Evolutionary conservation across 2,113 vertebrate species (phyloP).

Genomic region (Erinaceus europaeus): DNA sequence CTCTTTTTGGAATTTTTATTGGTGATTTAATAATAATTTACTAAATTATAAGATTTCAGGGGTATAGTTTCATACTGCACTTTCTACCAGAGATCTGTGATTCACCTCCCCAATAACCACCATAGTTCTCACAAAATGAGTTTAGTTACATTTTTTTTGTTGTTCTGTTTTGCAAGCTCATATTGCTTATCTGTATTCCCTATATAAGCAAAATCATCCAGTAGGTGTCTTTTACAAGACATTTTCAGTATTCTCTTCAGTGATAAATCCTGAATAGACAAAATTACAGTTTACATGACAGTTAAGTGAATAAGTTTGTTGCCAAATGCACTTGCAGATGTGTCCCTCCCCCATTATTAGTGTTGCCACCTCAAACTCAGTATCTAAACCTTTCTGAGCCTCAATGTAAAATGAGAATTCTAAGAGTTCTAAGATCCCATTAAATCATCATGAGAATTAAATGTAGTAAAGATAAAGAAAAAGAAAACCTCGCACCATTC

Average conservation of each 20-base stretch:
- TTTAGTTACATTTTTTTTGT: no score
- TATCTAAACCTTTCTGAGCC: not conserved
- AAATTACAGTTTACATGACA: not conserved
- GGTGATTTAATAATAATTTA: no score
- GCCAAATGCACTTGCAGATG: not conserved
- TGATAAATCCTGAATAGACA: constrained; percentile 25
- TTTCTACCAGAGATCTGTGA: no score
- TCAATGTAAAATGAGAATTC: not conserved
- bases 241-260: constrained; percentile 53
- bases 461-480: not conserved
- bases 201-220: no score
- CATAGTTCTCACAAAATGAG: no score
- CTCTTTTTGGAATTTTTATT: no score
- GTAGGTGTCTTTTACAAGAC: no score
- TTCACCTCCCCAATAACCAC: no score
- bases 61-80: no score
- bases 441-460: not conserved
- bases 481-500: not conserved
- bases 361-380: not conserved
- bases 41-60: no score
- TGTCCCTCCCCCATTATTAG: not conserved
- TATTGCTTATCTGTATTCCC: no score
- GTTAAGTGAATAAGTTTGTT: not conserved
- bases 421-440: not conserved
- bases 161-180: no score